Evolutionary conservation across 1,140 invertebrate species (phyloP).

Genomic region (Coenobita brevimanus): DNA sequence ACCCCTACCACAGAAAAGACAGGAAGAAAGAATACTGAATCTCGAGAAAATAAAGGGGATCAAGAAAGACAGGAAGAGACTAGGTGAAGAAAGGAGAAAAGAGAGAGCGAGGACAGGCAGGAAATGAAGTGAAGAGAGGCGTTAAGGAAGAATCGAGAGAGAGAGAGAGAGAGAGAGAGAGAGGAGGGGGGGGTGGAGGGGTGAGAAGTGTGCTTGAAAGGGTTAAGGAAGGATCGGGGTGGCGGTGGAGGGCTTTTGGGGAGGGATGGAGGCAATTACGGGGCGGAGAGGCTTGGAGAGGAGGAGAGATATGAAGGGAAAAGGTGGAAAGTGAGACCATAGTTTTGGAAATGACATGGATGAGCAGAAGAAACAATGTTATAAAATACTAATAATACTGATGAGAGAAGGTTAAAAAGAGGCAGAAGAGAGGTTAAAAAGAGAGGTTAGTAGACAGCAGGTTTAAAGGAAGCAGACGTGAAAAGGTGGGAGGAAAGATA

Average conservation of each 20-base stretch:
- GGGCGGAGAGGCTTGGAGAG: not conserved
- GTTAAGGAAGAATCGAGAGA: not conserved
- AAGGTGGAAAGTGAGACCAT: too few species aligned
- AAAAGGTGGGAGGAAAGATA: not conserved
- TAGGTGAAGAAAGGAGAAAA: not conserved
- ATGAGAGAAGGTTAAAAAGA: too few species aligned
- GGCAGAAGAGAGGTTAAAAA: too few species aligned
- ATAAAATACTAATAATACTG: too few species aligned
- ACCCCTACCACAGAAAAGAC: not conserved
- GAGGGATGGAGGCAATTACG: too few species aligned
- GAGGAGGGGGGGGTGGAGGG: not conserved
- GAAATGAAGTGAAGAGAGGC: not conserved
- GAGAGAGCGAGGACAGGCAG: too few species aligned
- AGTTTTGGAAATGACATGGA: too few species aligned
- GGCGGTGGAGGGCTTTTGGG: too few species aligned
- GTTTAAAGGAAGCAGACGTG: not conserved
- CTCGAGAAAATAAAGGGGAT: not conserved
- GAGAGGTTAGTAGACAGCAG: too few species aligned
- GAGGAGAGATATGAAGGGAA: too few species aligned
- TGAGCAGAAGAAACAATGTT: too few species aligned
- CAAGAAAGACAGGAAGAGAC: not conserved
- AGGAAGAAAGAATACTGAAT: not conserved
- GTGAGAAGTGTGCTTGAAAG: not conserved
- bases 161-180: conserved; percentile 11
- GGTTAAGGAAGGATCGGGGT: not conserved